A percentile compares a stretch with the other conserved stretches of the same genome.
These are phyloP conservation scores for Cerastoderma edule DNA, from an alignment of 2,888 invertebrate genomes.

Conservation along the genomic window DNA sequence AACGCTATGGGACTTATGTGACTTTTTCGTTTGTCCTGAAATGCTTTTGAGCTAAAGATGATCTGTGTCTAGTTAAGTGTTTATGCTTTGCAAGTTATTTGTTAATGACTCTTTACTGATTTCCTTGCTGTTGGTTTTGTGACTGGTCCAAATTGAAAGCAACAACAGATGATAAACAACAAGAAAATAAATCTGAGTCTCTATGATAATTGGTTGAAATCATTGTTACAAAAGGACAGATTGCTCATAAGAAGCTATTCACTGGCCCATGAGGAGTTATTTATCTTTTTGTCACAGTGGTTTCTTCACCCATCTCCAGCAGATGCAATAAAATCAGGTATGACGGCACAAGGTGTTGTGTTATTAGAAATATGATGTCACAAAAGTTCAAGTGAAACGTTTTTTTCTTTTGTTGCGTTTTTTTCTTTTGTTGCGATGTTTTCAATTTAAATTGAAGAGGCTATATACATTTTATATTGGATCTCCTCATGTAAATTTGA, in stretches of 20 bases:
- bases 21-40: not conserved
- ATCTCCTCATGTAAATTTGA: no score
- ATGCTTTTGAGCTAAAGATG: not conserved
- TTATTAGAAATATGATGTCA: no score
- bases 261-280: not conserved
- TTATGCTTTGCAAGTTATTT: not conserved
- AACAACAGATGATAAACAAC: not conserved
- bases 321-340: no score
- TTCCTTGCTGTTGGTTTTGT: not conserved
- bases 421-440: no score
- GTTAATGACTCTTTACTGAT: no score
- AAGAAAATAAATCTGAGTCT: not conserved
- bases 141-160: constrained; percentile 5
- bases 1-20: not conserved
- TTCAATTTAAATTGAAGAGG: no score
- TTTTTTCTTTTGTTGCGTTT: no score
- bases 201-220: not conserved
- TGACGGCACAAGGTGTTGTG: no score
- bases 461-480: no score
- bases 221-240: not conserved
- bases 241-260: not conserved
- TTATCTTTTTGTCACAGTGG: not conserved
- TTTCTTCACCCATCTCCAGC: no score
- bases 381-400: no score
- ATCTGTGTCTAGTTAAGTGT: not conserved